Evolutionary conservation across 2,797 vertebrate species (phyloP), one percentile per base, ranked within the genome.

Genomic region (Heteromormyrus szaboi): DNA sequence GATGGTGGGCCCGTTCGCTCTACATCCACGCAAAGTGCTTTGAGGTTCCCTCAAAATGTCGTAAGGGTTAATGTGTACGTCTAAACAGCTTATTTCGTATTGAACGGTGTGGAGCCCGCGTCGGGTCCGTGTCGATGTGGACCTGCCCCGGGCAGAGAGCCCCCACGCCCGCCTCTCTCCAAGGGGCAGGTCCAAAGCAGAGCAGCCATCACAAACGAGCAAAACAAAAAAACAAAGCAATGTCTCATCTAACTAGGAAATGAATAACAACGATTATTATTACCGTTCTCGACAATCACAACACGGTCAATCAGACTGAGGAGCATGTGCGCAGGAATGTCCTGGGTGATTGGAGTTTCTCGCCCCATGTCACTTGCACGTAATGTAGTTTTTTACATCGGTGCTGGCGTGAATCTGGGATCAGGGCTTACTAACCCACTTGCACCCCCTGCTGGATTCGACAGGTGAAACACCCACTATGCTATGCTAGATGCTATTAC

Each of bases 41-140:
- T 53, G 3, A 1, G 91, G 92, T 56, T 92, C 92, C 91, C 93
- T 94, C 93, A 93, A 90, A 89, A 94, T 95, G 94, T 94, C 93
- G 93, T 95, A 95, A 96, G 94, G 95, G 95, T 95, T 96, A 95
- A 96, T 93, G 93, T 90, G 92, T 87, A 53, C 54, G 41, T 59
- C 94, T 91, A 90, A 94, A 93, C 93, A 95, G 94, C 95, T 96
- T 95, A 95, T 95, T 94, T 94, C 91, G 93, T 90, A 91, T 93
- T 88, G 88, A 95, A 94, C 85, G 59, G 90, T 96, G 94, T 95
- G 93, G 95, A 95, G 91, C 95, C 91, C 62, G 89, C 37, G 19
- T 46, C 12, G 93, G 95, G 91, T 94, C 95, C 90, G 90, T 95
- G 96, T 96, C 95, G 89, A 90, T 7, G 89, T 92, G 92, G 94